Evolutionary conservation across 2,888 invertebrate species (phyloP).

Genomic region (Callinectes sapidus): DNA sequence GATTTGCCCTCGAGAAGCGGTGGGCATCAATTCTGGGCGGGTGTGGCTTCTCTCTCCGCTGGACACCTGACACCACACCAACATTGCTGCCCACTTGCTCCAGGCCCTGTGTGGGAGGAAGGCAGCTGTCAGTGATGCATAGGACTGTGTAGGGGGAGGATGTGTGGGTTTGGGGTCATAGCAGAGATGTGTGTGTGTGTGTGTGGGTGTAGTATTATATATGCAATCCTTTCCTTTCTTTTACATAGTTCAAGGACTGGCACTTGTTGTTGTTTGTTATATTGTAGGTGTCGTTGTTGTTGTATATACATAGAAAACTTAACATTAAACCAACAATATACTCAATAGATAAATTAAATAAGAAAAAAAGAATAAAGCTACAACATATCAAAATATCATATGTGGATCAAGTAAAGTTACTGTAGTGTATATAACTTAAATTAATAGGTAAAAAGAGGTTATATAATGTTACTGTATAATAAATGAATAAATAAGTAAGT

Average conservation of each 20-base stretch:
- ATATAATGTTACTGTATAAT: neutral
- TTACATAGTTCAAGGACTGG: neutral
- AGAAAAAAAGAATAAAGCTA: neutral
- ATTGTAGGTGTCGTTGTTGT: neutral
- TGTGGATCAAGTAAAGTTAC: neutral
- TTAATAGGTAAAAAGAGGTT: neutral
- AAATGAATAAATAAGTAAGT: neutral
- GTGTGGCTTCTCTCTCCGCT: slow-evolving; percentile 70
- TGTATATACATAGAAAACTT: no score
- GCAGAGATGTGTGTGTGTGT: neutral
- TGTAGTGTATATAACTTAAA: no score
- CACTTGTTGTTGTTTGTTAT: neutral
- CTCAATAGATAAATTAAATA: no score
- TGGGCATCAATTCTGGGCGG: slow-evolving; percentile 91
- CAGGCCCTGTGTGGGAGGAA: slow-evolving; percentile 48
- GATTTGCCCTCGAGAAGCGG: slow-evolving; percentile 95
- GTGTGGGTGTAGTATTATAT: neutral
- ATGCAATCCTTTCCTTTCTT: no score
- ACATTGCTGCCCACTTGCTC: slow-evolving; percentile 69
- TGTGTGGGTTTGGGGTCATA: neutral
- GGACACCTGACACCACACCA: slow-evolving; percentile 58
- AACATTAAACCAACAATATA: no score
- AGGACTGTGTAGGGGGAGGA: neutral
- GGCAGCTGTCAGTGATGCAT: neutral
- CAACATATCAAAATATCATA: no score